phyloP scores from a whole-genome alignment of 2,888 invertebrate genomes.

The Callyntrura sp. region DNA sequence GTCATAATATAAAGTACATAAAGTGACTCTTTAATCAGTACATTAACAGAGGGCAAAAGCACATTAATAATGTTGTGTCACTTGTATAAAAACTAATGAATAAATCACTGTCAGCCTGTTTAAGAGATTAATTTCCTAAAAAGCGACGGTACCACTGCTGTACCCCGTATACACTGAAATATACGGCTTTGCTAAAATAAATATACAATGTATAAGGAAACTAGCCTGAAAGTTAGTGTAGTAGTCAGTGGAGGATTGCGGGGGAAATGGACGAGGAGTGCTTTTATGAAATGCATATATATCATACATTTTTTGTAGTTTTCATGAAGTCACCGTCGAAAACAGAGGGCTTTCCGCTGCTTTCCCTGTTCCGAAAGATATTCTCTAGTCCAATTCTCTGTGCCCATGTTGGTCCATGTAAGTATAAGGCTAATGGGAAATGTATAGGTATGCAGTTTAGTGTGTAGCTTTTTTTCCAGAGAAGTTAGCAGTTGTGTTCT shows the following conservation, averaged over 20 bases:
- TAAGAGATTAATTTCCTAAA: constrained; percentile 74
- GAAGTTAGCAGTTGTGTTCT: constrained; percentile 46
- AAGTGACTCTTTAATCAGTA: constrained; percentile 66
- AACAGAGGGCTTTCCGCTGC: background rate
- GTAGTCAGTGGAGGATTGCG: background rate
- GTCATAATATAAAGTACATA: background rate
- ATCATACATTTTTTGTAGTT: constrained; percentile 25
- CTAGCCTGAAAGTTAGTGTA: background rate
- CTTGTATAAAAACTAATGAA: constrained; percentile 73
- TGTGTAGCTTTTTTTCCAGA: background rate
- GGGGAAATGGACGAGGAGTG: background rate
- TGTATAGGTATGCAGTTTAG: background rate
- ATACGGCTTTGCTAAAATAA: background rate
- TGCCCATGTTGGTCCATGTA: background rate
- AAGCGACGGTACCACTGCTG: constrained; percentile 8
- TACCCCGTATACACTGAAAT: background rate
- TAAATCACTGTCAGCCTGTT: constrained; percentile 77
- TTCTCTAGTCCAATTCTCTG: background rate
- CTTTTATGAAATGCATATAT: constrained; percentile 39
- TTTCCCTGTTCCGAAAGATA: constrained; percentile 8
- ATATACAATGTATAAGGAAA: too few species aligned
- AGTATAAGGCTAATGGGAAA: too few species aligned
- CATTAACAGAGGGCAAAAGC: constrained; percentile 65
- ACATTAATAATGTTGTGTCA: constrained; percentile 73
- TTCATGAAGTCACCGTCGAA: constrained; percentile 56